Evolutionary conservation across 1,140 invertebrate species (phyloP).

Genomic region (Spodoptera frugiperda): DNA sequence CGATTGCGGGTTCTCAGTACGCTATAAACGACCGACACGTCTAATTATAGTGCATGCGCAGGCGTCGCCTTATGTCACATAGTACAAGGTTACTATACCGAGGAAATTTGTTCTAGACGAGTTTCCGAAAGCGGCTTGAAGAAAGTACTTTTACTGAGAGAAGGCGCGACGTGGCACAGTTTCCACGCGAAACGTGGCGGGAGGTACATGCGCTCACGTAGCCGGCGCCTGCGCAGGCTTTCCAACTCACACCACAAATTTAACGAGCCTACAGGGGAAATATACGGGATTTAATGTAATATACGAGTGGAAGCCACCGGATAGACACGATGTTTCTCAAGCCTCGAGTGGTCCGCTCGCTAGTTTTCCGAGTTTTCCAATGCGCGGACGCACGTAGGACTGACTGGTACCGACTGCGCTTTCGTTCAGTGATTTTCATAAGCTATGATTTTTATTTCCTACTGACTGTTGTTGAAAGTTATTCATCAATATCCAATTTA

Average conservation of each 20-base stretch:
- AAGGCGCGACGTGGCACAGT: constrained; percentile 79
- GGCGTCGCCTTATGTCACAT: constrained; percentile 79
- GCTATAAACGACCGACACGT: constrained; percentile 60
- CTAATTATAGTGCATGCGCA: constrained; percentile 74
- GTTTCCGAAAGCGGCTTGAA: constrained; percentile 84
- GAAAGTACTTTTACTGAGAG: constrained; percentile 85
- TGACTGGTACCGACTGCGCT: not conserved
- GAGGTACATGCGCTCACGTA: constrained; percentile 54
- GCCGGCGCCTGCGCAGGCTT: constrained; percentile 63
- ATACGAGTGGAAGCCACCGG: constrained; percentile 53
- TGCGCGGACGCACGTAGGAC: constrained; percentile 19
- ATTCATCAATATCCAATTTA: too few relatives aligned
- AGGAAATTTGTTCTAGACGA: constrained; percentile 79
- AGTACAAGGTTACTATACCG: constrained; percentile 75
- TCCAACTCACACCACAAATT: constrained; percentile 71
- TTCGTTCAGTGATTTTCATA: constrained; percentile 8
- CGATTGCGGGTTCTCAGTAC: constrained; percentile 71
- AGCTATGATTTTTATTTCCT: not conserved
- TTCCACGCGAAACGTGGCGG: constrained; percentile 71
- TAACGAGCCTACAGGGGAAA: constrained; percentile 62
- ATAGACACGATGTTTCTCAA: constrained; percentile 50
- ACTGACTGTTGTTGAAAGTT: not conserved
- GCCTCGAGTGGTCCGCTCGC: constrained; percentile 28
- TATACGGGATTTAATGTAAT: constrained; percentile 62
- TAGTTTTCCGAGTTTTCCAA: constrained; percentile 60